phyloP scores from a whole-genome alignment of 2,797 vertebrate species.

The Mareca strepera region DNA sequence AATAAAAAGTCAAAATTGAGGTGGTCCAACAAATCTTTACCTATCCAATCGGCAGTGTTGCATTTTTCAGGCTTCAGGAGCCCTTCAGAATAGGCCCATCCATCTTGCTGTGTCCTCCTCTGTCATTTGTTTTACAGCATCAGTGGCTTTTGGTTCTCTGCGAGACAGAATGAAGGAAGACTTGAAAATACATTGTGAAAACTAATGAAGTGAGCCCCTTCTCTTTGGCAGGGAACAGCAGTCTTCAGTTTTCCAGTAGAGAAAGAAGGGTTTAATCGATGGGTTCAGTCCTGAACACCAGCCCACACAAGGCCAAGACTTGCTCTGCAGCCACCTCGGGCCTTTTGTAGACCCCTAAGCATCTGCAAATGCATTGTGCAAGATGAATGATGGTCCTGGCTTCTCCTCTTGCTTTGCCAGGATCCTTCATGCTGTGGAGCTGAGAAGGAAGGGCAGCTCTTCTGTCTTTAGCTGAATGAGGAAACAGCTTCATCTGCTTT shows the following conservation, averaged over 20 bases:
- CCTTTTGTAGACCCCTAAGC: not conserved
- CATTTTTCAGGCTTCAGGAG: not conserved
- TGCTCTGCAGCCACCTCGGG: not conserved
- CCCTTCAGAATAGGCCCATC: not conserved
- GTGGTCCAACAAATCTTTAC: not conserved
- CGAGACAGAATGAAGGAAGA: not conserved
- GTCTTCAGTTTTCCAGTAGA: not conserved
- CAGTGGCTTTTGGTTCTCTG: not conserved
- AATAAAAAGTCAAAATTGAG: not conserved
- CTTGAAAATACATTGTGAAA: not conserved
- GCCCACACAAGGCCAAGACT: not conserved
- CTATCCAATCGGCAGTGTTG: not conserved
- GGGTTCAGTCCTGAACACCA: not conserved
- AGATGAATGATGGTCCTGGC: not conserved
- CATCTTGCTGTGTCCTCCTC: not conserved
- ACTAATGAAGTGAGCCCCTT: not conserved
- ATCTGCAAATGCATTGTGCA: not conserved
- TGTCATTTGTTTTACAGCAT: not conserved
- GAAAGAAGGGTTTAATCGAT: not conserved
- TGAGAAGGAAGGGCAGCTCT: not conserved
- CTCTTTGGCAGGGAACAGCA: not conserved
- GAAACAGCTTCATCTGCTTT: not conserved
- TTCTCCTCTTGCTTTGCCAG: not conserved
- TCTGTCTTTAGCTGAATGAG: not conserved
- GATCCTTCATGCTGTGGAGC: not conserved